Evolutionary conservation across 2,797 vertebrate species (phyloP).

Genomic region (Emys orbicularis): DNA sequence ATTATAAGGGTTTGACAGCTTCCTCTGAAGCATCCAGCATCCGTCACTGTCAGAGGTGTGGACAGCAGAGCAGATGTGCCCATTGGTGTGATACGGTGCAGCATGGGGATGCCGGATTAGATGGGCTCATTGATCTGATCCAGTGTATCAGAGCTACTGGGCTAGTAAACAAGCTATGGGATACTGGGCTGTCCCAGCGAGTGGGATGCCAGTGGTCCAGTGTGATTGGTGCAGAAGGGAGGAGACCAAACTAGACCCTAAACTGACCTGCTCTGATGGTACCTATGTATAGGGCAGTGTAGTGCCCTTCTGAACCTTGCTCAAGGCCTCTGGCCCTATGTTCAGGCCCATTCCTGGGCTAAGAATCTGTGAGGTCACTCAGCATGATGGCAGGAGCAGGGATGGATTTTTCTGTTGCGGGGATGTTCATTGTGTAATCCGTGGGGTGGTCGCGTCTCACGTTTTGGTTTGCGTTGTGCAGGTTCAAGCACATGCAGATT

Average conservation of each 20-base stretch:
- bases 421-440: not conserved
- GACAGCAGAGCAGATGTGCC: not conserved
- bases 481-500: constrained; percentile 99
- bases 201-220: not conserved
- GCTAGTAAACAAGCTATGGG: not conserved
- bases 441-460: not conserved
- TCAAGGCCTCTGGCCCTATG: not conserved
- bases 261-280: not conserved
- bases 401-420: not conserved
- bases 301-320: not conserved
- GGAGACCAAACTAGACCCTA: not conserved
- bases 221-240: not conserved
- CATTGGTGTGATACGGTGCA: not conserved
- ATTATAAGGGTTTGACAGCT: not conserved
- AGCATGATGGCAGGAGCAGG: not conserved
- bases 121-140: not conserved
- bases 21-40: not conserved
- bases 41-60: not conserved
- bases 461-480: constrained; percentile 67
- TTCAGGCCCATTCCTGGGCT: not conserved
- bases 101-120: not conserved
- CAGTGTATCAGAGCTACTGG: not conserved
- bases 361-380: not conserved
- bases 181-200: not conserved
- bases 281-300: not conserved